phyloP scores from a whole-genome alignment of 2,888 invertebrate species.

The Coenonympha glycerion region DNA sequence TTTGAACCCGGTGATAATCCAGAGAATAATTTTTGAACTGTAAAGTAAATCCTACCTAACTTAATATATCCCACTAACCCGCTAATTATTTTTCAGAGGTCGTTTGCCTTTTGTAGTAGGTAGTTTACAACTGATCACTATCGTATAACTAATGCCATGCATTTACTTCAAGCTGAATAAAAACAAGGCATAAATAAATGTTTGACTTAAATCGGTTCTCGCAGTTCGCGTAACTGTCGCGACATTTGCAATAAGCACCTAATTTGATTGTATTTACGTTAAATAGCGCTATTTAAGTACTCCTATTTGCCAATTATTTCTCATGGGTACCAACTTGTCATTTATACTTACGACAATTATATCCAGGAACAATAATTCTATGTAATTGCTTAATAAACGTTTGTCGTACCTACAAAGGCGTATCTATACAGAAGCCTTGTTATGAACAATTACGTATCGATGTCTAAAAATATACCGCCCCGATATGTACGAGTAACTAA shows the following conservation, averaged over 20 bases:
- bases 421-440: conserved; percentile 44
- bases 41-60: too few relatives aligned
- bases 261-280: conserved; percentile 42
- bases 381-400: conserved; percentile 63
- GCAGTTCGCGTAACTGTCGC: conserved; percentile 2
- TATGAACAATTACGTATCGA: conserved; percentile 44
- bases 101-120: background rate
- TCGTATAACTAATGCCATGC: background rate
- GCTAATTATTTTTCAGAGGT: too few relatives aligned
- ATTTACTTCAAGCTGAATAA: background rate
- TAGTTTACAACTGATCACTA: background rate
- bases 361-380: conserved; percentile 51
- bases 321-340: conserved; percentile 42
- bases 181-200: background rate
- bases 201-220: background rate
- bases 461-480: conserved; percentile 43
- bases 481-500: too few relatives aligned
- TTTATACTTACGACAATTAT: conserved; percentile 50
- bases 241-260: conserved; percentile 24
- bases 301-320: conserved; percentile 36
- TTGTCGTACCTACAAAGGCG: conserved; percentile 39
- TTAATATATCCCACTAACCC: too few relatives aligned
- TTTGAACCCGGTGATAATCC: too few relatives aligned
- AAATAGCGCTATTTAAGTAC: conserved; percentile 46
- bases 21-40: too few relatives aligned